Evolutionary conservation across 2,113 vertebrate species (phyloP), one percentile per base, ranked within the genome.

Genomic region (Apeltes quadracus): DNA sequence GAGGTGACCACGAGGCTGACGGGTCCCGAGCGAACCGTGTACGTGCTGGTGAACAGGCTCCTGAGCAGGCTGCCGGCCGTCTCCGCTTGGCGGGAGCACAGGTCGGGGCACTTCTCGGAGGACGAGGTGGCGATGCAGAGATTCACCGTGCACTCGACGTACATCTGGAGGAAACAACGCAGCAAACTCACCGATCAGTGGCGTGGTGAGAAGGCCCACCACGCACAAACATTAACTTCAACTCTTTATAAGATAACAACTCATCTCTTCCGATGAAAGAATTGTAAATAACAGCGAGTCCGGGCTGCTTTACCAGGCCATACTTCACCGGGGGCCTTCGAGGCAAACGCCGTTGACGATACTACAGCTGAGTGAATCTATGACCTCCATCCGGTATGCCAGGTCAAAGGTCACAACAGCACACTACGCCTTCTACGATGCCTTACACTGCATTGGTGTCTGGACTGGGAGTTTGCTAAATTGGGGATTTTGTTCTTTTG

Each of bases 41-140:
- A 91, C 32, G 1, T n/a, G 1, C 2, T 55, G 18, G 75, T 86
- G 4, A 78, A 68, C 22, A 91, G 3, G 1, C 39, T 84, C 4
- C 13, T 6, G 0, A 84, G n/a, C n/a, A n/a, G n/a, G n/a, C n/a
- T n/a, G n/a, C n/a, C n/a, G n/a, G n/a, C n/a, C n/a, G 88, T 0
- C 0, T 0, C 0, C 2, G 4, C 48, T 0, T 12, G 2, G 0
- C 15, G 0, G 3, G 3, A 3, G 14, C 93, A 94, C n/a, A 75
- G 63, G 7, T 75, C 25, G 0, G 90, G 82, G 39, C 93, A 94
- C 3, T 3, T 68, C 1, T 43, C 11, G 3, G 89, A 87, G 4
- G 86, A 74, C 25, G 44, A 15, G 13, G 74, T 89, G 68, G 90
- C 0, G 14, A 93, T 71, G 73, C 93, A 94, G 12, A 94, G 76